phyloP scores from a whole-genome alignment of 2,113 vertebrate genomes.

The Calidris pygmaea region DNA sequence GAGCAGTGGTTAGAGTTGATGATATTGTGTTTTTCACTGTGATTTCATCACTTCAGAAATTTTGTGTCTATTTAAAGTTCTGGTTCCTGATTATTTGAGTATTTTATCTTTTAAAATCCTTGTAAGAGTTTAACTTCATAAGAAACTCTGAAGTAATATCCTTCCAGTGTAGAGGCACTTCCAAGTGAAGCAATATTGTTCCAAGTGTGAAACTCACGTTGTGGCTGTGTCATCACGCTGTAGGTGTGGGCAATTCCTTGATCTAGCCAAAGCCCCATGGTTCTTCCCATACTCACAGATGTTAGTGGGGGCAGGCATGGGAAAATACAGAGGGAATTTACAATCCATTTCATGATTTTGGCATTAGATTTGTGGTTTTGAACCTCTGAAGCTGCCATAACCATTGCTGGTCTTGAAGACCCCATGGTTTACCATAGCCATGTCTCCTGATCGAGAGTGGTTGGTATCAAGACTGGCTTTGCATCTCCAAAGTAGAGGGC shows the following conservation, averaged over 20 bases:
- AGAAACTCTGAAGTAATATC: neutral
- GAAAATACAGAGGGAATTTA: neutral
- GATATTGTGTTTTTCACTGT: neutral
- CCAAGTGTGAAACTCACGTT: neutral
- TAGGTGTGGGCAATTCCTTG: neutral
- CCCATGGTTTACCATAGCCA: neutral
- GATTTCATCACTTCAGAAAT: conserved; percentile 25
- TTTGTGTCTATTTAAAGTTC: neutral
- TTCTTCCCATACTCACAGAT: neutral
- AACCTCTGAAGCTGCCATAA: neutral
- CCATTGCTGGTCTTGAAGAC: neutral
- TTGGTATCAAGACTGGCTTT: neutral
- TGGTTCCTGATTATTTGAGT: neutral
- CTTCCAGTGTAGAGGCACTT: neutral
- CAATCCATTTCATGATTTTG: neutral
- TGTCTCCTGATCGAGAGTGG: neutral
- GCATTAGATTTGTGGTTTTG: neutral
- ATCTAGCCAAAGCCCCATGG: neutral
- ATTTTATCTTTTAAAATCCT: neutral
- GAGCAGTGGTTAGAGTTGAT: neutral
- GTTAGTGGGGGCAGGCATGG: neutral
- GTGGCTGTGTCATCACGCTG: neutral
- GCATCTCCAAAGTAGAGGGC: neutral
- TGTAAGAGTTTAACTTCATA: neutral
- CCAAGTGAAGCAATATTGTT: neutral